These are phyloP conservation scores for Schizothorax lantsangensis DNA, from an alignment of 2,797 vertebrate species.

Conservation along the genomic window DNA sequence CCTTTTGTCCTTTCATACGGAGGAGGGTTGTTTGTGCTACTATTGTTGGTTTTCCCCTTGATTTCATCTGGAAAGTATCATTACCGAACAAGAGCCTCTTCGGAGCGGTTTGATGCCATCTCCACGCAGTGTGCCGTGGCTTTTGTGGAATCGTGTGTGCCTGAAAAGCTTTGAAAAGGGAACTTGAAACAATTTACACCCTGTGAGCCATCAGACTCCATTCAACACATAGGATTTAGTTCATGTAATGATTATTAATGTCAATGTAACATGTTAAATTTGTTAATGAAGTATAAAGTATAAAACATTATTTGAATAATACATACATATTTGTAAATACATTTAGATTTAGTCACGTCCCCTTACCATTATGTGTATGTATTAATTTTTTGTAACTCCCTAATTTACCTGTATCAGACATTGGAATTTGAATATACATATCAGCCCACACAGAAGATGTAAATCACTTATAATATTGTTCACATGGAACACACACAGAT, in stretches of 20 bases:
- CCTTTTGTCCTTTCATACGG: conserved; percentile 47
- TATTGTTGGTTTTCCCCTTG: conserved; percentile 58
- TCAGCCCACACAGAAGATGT: background rate
- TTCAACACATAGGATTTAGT: conserved; percentile 17
- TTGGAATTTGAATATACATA: background rate
- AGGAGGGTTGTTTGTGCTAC: conserved; percentile 55
- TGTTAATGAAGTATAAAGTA: background rate
- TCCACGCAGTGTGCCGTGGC: background rate
- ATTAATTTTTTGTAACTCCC: background rate
- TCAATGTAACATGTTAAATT: background rate
- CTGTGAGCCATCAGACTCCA: background rate
- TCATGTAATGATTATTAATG: conserved; percentile 5
- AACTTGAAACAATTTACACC: conserved; percentile 50
- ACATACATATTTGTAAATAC: background rate
- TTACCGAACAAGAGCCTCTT: conserved; percentile 60
- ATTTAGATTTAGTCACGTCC: background rate
- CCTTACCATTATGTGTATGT: background rate
- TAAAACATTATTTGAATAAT: background rate
- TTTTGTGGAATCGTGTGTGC: conserved; percentile 42
- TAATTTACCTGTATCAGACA: background rate
- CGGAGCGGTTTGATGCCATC: conserved; percentile 44
- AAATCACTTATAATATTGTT: background rate
- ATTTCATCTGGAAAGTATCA: conserved; percentile 63
- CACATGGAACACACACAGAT: background rate
- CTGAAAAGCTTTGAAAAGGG: conserved; percentile 46